These are phyloP conservation scores for Limosa lapponica DNA, from an alignment of 2,797 vertebrate species.

Conservation along the genomic window DNA sequence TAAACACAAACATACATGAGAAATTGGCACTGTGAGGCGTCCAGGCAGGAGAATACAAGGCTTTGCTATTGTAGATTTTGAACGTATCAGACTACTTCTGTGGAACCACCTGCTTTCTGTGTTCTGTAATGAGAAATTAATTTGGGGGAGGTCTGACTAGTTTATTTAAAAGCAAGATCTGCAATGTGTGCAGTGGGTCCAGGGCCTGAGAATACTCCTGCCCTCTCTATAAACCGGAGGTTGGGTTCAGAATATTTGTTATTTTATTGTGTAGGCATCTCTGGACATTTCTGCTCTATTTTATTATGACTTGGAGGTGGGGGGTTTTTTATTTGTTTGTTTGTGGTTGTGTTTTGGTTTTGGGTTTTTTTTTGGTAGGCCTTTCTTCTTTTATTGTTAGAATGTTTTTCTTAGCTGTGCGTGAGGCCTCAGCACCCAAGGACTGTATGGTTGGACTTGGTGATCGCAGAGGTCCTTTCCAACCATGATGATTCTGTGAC, in stretches of 20 bases:
- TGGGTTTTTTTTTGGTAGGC: neutral
- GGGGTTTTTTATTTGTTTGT: accelerated
- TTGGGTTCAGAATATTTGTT: neutral
- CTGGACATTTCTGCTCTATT: neutral
- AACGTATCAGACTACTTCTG: neutral
- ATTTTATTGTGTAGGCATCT: neutral
- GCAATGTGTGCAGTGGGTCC: accelerated
- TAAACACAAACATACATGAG: neutral
- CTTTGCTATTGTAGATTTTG: neutral
- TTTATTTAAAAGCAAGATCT: neutral
- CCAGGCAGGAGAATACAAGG: neutral
- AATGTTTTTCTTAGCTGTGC: neutral
- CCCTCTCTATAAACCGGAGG: neutral
- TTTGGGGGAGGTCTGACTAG: neutral
- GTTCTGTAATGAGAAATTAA: neutral
- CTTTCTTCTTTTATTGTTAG: neutral
- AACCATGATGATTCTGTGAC: no score
- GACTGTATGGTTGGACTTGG: no score
- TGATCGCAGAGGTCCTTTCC: no score
- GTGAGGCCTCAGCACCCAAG: neutral
- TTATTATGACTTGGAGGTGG: neutral
- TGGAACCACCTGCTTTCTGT: neutral
- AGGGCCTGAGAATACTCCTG: neutral
- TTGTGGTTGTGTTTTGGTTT: neutral
- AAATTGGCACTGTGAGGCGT: neutral